Conservation (phyloP, 2,797 vertebrate species). For the Pteronotus mesoamericanus region DNA sequence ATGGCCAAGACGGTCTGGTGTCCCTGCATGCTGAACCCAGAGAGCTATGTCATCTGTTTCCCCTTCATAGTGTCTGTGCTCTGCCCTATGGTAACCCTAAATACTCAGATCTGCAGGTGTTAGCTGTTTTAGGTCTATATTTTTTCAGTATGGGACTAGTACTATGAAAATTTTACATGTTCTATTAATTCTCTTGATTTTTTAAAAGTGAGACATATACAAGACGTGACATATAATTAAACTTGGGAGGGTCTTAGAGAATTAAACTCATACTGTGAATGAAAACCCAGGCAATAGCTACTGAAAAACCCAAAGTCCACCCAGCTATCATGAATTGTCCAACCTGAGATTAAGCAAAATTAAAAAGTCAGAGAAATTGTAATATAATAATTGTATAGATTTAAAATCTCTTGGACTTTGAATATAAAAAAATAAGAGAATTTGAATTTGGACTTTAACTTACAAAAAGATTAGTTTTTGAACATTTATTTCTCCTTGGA, state of each 20-base stretch:
- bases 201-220: neutral
- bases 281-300: neutral
- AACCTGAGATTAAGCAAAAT: neutral
- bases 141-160: neutral
- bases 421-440: neutral
- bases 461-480: neutral
- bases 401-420: slow-evolving; percentile 1
- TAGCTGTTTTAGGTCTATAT: neutral
- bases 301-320: neutral
- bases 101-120: neutral
- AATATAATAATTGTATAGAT: neutral
- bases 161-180: neutral
- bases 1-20: neutral
- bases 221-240: neutral
- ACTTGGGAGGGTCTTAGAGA: neutral
- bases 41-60: neutral
- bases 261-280: neutral
- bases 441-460: neutral
- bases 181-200: neutral
- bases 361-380: neutral
- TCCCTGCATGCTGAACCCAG: neutral
- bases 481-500: neutral
- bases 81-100: neutral
- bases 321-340: neutral
- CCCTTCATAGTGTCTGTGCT: neutral